Base-by-base conservation (phyloP, 2,113 vertebrate species). In the Leptocoma aspasia region DNA sequence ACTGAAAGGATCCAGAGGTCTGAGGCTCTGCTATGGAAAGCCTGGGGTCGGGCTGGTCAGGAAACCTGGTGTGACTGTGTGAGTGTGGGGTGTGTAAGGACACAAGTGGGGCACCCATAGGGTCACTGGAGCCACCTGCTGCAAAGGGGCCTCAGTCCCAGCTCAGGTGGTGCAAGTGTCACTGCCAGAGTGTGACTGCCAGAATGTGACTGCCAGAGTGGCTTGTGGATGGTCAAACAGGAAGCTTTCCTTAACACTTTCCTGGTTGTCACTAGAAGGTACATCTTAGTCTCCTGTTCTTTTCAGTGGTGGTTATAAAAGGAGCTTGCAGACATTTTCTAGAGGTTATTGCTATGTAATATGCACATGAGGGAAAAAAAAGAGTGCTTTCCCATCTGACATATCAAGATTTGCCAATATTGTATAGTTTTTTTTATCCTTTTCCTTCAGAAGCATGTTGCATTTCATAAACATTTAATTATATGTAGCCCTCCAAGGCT, bases 11-110 rank as follows among this genome's bases (percentile, higher is more conserved):
- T 87, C 7, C 24, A 31, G 20, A 84, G 35, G 9, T 64, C 65
- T 70, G 35, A 47, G 30, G 26, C 6, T 15, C 41, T 79, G 49
- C 3, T 56, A 0, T 23, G 56, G 13, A 12, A 41, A 41, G 24
- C 13, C 19, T 47, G 28, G 9, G 13, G 2, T 41, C 0, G 0
- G 30, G 20, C 15, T 18, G 13, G 10, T 47, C 16, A 63, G 56
- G 30, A 37, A 49, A 64, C 17, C 21, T 71, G 17, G 16, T 56
- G 11, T 63, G n/a, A 26, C 30, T 31, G 5, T 23, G 22, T 56
- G 50, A 31, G 41, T 31, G 7, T 49, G 57, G 13, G 9, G 2
- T 63, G 31, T 42, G 17, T 27, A 57, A 39, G 17, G 17, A 61
- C 17, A 15, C 44, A 44, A 11, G 7, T 18, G 7, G 18, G 35